Evolutionary conservation across 2,888 invertebrate genomes (phyloP).

Genomic region (Deilephila porcellus): DNA sequence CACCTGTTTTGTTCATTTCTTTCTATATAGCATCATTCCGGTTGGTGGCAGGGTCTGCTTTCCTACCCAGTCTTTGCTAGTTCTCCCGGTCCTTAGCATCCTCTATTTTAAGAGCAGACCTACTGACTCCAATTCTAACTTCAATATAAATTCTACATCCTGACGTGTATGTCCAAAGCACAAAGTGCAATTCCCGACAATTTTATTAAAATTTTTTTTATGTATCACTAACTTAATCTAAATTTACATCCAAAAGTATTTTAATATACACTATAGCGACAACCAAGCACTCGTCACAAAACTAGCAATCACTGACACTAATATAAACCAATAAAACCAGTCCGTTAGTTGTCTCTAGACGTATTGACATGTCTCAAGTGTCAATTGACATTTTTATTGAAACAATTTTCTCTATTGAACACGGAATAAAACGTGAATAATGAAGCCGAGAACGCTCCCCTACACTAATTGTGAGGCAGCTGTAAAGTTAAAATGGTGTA

Average conservation of each 20-base stretch:
- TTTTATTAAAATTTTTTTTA: too few species aligned
- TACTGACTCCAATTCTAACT: too few species aligned
- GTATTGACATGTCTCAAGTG: slow-evolving; percentile 22
- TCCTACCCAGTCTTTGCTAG: too few species aligned
- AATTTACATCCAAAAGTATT: not conserved
- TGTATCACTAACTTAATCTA: too few species aligned
- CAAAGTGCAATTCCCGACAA: too few species aligned
- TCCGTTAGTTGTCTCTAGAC: not conserved
- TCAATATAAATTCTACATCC: too few species aligned
- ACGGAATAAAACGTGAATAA: slow-evolving; percentile 10
- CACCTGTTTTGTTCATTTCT: too few species aligned
- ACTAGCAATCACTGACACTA: slow-evolving; percentile 6
- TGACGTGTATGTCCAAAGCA: too few species aligned
- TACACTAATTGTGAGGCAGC: slow-evolving; percentile 5
- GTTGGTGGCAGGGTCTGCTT: too few species aligned
- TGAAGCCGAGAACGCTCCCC: not conserved
- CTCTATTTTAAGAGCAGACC: too few species aligned
- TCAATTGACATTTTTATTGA: slow-evolving; percentile 23
- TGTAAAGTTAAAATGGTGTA: not conserved
- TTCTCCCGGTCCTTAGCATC: too few species aligned
- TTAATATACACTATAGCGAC: not conserved
- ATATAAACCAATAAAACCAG: slow-evolving; percentile 6
- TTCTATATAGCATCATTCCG: too few species aligned
- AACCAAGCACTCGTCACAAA: not conserved
- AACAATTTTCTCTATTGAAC: slow-evolving; percentile 25